A percentile compares a stretch with the other conserved stretches of the same genome.
Evolutionary conservation across 2,113 vertebrate species (phyloP).

Genomic region (Rhinolophus ferrumequinum): DNA sequence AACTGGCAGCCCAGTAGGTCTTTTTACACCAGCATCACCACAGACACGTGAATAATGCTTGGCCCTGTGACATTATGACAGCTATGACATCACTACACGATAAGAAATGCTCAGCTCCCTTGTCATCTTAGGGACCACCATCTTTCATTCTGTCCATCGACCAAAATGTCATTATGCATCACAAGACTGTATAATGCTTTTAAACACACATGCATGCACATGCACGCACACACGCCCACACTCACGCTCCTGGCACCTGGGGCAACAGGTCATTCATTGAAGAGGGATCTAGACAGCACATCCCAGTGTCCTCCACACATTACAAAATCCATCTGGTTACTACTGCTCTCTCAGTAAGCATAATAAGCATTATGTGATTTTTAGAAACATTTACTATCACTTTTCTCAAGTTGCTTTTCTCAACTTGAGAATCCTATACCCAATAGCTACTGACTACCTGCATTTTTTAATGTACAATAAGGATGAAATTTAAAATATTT

Average conservation of each 20-base stretch:
- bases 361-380: not conserved
- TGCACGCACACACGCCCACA: not conserved
- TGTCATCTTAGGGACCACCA: too few relatives aligned
- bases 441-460: not conserved
- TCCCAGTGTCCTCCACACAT: not conserved
- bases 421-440: not conserved
- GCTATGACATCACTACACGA: too few relatives aligned
- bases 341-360: not conserved
- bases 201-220: not conserved
- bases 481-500: slow-evolving; percentile 7
- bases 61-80: too few relatives aligned
- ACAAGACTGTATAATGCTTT: too few relatives aligned
- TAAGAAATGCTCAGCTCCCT: too few relatives aligned
- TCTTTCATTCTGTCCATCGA: too few relatives aligned
- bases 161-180: too few relatives aligned
- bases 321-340: not conserved
- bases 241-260: not conserved
- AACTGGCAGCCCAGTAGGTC: too few relatives aligned
- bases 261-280: not conserved
- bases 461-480: slow-evolving; percentile 8
- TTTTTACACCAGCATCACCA: too few relatives aligned
- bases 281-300: not conserved
- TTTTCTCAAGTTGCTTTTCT: not conserved
- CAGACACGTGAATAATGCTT: too few relatives aligned
- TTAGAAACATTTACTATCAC: not conserved